Percentiles rank a stretch among this genome's conserved stretches.
Conservation (phyloP, 1,140 invertebrate genomes). For the Drosophila elegans region DNA sequence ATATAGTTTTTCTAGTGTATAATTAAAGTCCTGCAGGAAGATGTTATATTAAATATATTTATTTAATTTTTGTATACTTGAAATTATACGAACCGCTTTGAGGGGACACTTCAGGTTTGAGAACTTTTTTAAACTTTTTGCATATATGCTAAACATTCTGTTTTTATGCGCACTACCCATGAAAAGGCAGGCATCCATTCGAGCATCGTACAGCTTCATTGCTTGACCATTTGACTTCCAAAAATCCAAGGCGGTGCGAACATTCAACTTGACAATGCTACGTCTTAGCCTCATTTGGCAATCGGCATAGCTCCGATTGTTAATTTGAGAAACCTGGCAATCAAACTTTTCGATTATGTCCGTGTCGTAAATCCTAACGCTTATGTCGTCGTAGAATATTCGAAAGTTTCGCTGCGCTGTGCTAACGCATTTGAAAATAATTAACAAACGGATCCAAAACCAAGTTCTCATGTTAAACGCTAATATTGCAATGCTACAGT, state of each 20-base stretch:
- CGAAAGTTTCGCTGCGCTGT: constrained; percentile 35
- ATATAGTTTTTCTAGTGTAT: constrained; percentile 26
- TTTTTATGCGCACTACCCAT: constrained; percentile 47
- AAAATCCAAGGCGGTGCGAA: constrained; percentile 25
- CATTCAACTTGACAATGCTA: constrained; percentile 11
- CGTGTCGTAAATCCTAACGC: constrained; percentile 14
- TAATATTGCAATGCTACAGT: constrained; percentile 5
- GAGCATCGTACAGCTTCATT: constrained; percentile 29
- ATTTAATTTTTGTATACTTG: neutral
- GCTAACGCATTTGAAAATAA: constrained; percentile 6
- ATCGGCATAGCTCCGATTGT: constrained; percentile 46
- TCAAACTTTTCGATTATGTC: constrained; percentile 26
- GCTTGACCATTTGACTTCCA: constrained; percentile 15
- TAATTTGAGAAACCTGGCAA: constrained; percentile 5
- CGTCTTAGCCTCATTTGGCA: constrained; percentile 27
- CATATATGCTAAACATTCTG: constrained; percentile 22
- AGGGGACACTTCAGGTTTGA: constrained; percentile 36
- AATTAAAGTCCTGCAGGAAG: constrained; percentile 19
- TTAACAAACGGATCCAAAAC: constrained; percentile 9
- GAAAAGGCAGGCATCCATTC: constrained; percentile 32
- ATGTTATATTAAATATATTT: neutral
- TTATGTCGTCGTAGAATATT: constrained; percentile 33
- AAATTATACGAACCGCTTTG: constrained; percentile 39
- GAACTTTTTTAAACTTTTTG: constrained; percentile 20
- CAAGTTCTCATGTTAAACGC: constrained; percentile 23